Conservation (phyloP, 2,797 vertebrate species). For the Myotis pilosus region DNA sequence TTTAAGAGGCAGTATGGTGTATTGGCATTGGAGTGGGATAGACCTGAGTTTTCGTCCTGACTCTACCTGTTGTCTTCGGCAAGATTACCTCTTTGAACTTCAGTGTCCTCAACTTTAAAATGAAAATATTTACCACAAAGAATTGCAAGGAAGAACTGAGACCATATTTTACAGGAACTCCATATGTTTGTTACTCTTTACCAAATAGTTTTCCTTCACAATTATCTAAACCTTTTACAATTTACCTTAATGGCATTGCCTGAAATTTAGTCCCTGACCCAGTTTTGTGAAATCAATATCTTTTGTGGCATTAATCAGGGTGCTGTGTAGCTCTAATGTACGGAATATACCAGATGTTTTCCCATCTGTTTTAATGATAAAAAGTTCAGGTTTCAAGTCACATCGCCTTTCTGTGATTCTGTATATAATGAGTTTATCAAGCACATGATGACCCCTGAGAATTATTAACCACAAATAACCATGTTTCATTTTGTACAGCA, state of each 20-base stretch:
- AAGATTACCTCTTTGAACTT: slow-evolving; percentile 2
- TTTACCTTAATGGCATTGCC: slow-evolving; percentile 8
- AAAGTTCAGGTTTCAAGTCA: slow-evolving; percentile 56
- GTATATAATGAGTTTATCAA: slow-evolving; percentile 59
- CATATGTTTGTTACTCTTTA: background rate
- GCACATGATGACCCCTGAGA: slow-evolving; percentile 36
- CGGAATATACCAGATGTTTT: slow-evolving; percentile 62
- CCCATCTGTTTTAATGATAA: slow-evolving; percentile 65
- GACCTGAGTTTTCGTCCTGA: background rate
- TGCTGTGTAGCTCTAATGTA: slow-evolving; percentile 34
- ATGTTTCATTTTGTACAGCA: slow-evolving; percentile 6
- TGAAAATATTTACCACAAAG: slow-evolving; percentile 16
- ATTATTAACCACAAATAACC: slow-evolving; percentile 57
- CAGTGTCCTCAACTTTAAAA: slow-evolving; percentile 14
- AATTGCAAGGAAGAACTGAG: background rate
- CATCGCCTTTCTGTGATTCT: slow-evolving; percentile 48
- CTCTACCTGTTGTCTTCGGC: background rate
- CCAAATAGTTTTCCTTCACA: slow-evolving; percentile 7
- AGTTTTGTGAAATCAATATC: slow-evolving; percentile 44
- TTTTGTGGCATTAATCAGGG: slow-evolving; percentile 45
- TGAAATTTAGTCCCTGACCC: slow-evolving; percentile 43
- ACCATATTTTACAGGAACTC: slow-evolving; percentile 2
- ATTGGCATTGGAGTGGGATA: background rate
- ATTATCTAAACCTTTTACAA: slow-evolving; percentile 18
- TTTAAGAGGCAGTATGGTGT: background rate